Evolutionary conservation across 1,140 invertebrate species (phyloP).

Genomic region (Microplitis mediator): DNA sequence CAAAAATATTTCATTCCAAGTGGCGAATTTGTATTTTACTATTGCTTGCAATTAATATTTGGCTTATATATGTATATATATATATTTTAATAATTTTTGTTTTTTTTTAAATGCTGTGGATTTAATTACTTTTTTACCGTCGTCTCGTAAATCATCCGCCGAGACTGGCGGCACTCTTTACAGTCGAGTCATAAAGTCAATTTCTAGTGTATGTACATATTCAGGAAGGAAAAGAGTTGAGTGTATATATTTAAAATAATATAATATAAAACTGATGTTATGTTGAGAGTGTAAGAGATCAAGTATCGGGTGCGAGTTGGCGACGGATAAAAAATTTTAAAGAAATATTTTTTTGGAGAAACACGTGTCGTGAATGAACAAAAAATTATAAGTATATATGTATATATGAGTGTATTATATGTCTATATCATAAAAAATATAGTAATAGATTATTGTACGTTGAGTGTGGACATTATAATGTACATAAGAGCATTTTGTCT

Average conservation of each 20-base stretch:
- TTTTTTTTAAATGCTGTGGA: constrained; percentile 42
- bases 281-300: no score
- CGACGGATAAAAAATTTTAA: constrained; percentile 16
- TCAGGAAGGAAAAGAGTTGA: neutral
- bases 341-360: constrained; percentile 9
- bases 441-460: neutral
- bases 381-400: constrained; percentile 3
- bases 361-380: constrained; percentile 34
- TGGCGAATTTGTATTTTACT: constrained; percentile 30
- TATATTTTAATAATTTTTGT: constrained; percentile 12
- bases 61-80: no score
- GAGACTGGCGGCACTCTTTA: constrained; percentile 35
- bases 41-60: constrained; percentile 53
- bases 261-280: neutral
- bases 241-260: neutral
- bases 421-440: neutral
- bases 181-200: constrained; percentile 53
- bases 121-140: constrained; percentile 59
- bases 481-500: constrained; percentile 30
- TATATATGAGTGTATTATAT: no score
- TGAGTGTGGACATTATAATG: constrained; percentile 3
- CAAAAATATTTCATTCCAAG: constrained; percentile 10
- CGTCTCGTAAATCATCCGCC: constrained; percentile 56
- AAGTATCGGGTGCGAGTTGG: neutral
- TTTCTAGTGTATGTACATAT: constrained; percentile 24